phyloP scores from a whole-genome alignment of 64 coral and sea anemone genomes.

The Porites australiensis region DNA sequence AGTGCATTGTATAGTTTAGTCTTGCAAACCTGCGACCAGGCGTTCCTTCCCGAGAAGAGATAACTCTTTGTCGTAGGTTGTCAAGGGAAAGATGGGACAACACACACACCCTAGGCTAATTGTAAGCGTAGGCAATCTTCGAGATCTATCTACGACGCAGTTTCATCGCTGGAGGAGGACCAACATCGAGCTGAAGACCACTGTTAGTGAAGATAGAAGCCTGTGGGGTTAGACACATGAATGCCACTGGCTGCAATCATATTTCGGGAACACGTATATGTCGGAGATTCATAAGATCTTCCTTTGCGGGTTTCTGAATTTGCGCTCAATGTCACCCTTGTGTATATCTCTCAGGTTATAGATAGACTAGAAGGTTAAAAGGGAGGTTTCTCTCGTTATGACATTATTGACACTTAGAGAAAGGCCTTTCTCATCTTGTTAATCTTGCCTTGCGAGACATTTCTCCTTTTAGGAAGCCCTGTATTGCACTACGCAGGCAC shows the following conservation, averaged over 20 bases:
- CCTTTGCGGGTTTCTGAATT: no score
- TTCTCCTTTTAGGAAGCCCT: no score
- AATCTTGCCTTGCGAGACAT: not conserved
- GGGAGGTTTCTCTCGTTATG: constrained; percentile 11
- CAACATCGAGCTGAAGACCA: not conserved
- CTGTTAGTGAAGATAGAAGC: not conserved
- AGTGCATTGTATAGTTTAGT: not conserved
- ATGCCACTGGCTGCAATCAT: no score
- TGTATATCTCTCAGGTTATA: not conserved
- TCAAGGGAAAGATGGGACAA: not conserved
- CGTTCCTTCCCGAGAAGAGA: not conserved
- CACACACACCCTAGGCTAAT: not conserved
- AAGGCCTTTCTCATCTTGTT: not conserved
- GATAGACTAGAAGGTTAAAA: not conserved
- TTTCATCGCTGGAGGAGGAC: not conserved
- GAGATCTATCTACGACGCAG: not conserved
- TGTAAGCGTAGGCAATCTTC: not conserved
- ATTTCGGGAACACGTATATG: no score
- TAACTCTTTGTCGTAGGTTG: not conserved
- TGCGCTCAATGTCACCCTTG: no score
- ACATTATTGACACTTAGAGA: not conserved
- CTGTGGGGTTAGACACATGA: no score
- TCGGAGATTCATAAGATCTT: no score
- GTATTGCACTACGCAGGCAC: not conserved
- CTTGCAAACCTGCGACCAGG: not conserved